Evolutionary conservation across 2,888 invertebrate species (phyloP).

Genomic region (Campoletis raptor): DNA sequence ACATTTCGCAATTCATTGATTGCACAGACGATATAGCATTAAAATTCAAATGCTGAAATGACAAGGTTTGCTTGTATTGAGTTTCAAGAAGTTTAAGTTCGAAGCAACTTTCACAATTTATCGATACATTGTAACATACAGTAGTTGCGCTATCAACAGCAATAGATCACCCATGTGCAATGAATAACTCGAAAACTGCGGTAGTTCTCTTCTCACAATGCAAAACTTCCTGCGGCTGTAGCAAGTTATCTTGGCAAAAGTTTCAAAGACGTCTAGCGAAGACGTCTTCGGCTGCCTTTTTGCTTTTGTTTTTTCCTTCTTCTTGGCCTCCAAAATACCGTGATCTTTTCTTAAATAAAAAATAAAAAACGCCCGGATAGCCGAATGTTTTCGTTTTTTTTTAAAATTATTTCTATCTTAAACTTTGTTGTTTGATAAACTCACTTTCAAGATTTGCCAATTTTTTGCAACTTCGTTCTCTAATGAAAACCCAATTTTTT

Average conservation of each 20-base stretch:
- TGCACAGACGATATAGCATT: neutral
- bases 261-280: conserved; percentile 39
- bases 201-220: conserved; percentile 55
- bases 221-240: conserved; percentile 51
- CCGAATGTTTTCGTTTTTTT: conserved; percentile 18
- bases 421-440: conserved; percentile 14
- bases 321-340: neutral
- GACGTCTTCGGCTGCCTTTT: conserved; percentile 20
- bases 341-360: conserved; percentile 21
- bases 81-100: conserved; percentile 7
- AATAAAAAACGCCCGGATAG: conserved; percentile 4
- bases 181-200: conserved; percentile 61
- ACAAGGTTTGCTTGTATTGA: neutral
- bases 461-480: neutral
- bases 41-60: neutral
- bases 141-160: conserved; percentile 58
- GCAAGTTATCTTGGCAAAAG: conserved; percentile 57
- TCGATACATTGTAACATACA: conserved; percentile 55
- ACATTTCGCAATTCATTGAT: neutral
- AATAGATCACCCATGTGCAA: conserved; percentile 60
- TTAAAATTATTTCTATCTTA: neutral
- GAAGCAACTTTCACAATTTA: conserved; percentile 54
- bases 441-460: neutral
- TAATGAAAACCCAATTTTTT: neutral
- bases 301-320: neutral